phyloP scores from a whole-genome alignment of 2,113 vertebrate species.

The Nothoprocta pentlandii region DNA sequence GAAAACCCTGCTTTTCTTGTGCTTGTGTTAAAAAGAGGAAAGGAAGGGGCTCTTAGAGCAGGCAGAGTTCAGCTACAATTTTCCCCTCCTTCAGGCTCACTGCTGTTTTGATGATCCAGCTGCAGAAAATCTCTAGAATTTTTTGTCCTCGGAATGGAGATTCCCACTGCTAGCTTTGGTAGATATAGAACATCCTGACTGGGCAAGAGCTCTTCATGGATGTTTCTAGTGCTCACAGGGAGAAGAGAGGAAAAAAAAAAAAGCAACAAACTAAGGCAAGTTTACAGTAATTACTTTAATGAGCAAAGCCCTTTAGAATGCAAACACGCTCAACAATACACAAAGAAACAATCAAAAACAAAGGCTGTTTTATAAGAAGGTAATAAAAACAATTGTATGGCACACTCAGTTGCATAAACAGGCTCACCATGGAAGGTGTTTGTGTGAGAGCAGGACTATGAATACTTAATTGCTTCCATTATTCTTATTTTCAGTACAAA shows the following conservation, averaged over 20 bases:
- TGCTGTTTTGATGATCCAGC: constrained; percentile 31
- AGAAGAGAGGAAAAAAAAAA: constrained; percentile 3
- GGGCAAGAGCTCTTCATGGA: constrained; percentile 63
- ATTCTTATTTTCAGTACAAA: constrained; percentile 61
- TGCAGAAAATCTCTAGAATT: constrained; percentile 24
- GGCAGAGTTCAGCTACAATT: not conserved
- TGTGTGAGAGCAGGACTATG: constrained; percentile 51
- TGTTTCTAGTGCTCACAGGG: constrained; percentile 69
- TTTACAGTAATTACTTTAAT: constrained; percentile 80
- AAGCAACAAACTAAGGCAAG: constrained; percentile 66
- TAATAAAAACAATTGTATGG: constrained; percentile 64
- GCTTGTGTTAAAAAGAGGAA: not conserved
- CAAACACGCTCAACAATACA: constrained; percentile 72
- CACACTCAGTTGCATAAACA: constrained; percentile 66
- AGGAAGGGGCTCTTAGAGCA: not conserved
- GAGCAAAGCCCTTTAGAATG: constrained; percentile 64
- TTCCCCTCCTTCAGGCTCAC: not conserved
- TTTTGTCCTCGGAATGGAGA: constrained; percentile 11
- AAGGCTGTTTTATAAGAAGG: constrained; percentile 68
- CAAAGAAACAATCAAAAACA: constrained; percentile 78
- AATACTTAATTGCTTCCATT: constrained; percentile 71
- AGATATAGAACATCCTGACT: constrained; percentile 45
- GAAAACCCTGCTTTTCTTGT: not conserved
- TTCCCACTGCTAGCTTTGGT: constrained; percentile 55
- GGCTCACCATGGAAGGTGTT: constrained; percentile 70